Percentiles rank a stretch among this genome's conserved stretches.
phyloP scores from a whole-genome alignment of 2,888 invertebrate genomes.

The Prosapia bicincta region DNA sequence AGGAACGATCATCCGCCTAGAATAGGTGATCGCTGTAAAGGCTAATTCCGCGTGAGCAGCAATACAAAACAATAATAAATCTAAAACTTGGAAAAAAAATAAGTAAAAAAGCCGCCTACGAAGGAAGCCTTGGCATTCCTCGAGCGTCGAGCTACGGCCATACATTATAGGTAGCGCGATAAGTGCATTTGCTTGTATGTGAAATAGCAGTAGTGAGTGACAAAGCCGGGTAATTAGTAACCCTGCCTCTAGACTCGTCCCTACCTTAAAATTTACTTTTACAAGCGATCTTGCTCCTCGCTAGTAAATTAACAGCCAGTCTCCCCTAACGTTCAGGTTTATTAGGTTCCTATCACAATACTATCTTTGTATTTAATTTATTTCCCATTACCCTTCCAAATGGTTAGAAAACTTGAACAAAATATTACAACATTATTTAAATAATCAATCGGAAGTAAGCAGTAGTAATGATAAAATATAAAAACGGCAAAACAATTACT shows the following conservation, averaged over 20 bases:
- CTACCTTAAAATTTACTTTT: neutral
- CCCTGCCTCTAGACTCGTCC: neutral
- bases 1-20: too few relatives aligned
- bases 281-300: neutral
- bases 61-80: neutral
- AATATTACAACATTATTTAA: too few relatives aligned
- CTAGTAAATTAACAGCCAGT: neutral
- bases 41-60: neutral
- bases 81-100: neutral
- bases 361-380: too few relatives aligned
- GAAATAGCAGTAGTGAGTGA: conserved; percentile 24
- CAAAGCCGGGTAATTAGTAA: conserved; percentile 19
- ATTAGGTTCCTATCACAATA: too few relatives aligned
- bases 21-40: neutral
- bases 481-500: too few relatives aligned
- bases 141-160: neutral
- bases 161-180: conserved; percentile 6
- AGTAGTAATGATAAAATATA: too few relatives aligned
- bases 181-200: conserved; percentile 27
- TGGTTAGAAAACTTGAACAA: too few relatives aligned
- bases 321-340: too few relatives aligned
- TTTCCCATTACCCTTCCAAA: too few relatives aligned
- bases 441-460: too few relatives aligned
- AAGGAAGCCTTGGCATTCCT: neutral
- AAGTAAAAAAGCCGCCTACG: neutral